These are phyloP conservation scores for Psittacus erithacus DNA, from an alignment of 2,113 vertebrate genomes.

Conservation along the genomic window DNA sequence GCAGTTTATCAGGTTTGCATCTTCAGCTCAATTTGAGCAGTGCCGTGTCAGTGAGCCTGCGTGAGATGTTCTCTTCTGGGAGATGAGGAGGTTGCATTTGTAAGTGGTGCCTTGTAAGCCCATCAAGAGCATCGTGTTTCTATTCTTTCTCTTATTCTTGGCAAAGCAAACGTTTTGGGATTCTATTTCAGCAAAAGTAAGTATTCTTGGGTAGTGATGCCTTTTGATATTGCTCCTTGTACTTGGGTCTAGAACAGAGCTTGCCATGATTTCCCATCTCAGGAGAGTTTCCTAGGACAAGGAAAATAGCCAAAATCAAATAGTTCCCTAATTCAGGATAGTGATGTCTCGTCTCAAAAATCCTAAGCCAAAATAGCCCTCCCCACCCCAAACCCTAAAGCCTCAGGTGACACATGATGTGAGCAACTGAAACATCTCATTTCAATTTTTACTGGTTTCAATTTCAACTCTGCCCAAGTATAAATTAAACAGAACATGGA, in stretches of 20 bases:
- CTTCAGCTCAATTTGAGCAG: background rate
- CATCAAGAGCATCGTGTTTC: slow-evolving; percentile 34
- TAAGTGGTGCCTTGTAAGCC: background rate
- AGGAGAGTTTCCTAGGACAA: background rate
- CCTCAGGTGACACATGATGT: background rate
- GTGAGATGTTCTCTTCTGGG: background rate
- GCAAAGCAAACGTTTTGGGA: slow-evolving; percentile 35
- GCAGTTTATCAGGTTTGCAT: background rate
- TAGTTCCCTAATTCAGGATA: background rate
- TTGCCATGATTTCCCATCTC: slow-evolving; percentile 1
- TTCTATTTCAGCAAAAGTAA: slow-evolving; percentile 42
- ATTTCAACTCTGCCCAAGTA: background rate
- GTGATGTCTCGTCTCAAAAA: background rate
- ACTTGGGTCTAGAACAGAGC: slow-evolving; percentile 6
- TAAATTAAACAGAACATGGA: background rate
- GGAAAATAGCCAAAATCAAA: background rate
- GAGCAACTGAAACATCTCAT: background rate
- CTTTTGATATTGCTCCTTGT: slow-evolving; percentile 19
- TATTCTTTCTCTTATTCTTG: slow-evolving; percentile 45
- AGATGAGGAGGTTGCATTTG: background rate
- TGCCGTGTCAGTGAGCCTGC: background rate
- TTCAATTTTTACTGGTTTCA: background rate
- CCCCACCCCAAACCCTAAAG: background rate
- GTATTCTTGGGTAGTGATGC: background rate
- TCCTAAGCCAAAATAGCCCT: background rate